Evolutionary conservation across 2,797 vertebrate species (phyloP), one percentile per base, ranked within the genome.

Genomic region (Lindbergichthys nudifrons): DNA sequence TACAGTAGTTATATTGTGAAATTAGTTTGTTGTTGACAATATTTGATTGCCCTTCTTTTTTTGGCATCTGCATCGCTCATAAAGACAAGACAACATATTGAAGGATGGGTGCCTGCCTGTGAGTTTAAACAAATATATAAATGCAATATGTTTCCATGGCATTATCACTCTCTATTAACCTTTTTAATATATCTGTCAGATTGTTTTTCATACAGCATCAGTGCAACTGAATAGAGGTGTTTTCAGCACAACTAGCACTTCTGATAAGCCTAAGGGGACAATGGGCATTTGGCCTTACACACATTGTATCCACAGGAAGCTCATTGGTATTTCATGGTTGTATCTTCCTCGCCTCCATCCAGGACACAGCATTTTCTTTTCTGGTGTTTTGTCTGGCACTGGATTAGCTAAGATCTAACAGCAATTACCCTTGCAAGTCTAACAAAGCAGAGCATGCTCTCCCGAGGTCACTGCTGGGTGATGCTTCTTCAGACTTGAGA

Each of bases 331-430:
- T 79, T 83, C 59, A 53, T 36, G 50, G 79, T 54, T 71, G 90
- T 87, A 64, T 83, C 65, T 16, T 1, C 18, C 57, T 83, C 14
- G 19, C 48, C 77, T 86, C 68, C 50, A 59, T 83, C 89, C 80
- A 70, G 32, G 61, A 80, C 83, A 82, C 83, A 23, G 66, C 75
- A 48, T 83, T 80, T 86, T 88, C 83, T 86, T 88, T 76, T 65
- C 80, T 82, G 83, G 84, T 91, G 83, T 89, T 93, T 91, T 89
- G 83, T 92, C 87, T 84, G 83, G 77, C 75, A 81, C 73, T 83
- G 88, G 85, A 92, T 92, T 90, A 88, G 82, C 90, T 92, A 77
- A 88, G 88, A 94, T 93, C 89, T 87, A 84, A 80, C 75, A 84
- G 85, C 92, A 92, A 92, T 94, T 93, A 92, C 83, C 87, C 88